A percentile compares a stretch with the other conserved stretches of the same genome.
Conservation (phyloP, 2,113 vertebrate genomes). For the Plectropomus leopardus region DNA sequence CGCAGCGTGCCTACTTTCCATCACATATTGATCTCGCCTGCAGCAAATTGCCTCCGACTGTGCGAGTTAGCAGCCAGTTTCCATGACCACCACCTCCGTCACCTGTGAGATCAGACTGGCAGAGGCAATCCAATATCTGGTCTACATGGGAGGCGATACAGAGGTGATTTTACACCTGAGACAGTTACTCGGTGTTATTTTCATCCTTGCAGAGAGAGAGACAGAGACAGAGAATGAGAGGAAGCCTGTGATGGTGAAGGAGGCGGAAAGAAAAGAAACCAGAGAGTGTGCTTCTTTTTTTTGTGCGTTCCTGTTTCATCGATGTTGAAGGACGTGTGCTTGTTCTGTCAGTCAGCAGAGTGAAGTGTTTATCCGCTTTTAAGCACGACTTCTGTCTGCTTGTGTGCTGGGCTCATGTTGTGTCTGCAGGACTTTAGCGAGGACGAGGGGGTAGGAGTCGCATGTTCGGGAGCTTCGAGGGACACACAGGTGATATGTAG, state of each 20-base stretch:
- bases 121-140: constrained; percentile 57
- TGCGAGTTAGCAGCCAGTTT: constrained; percentile 64
- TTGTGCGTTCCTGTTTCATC: constrained; percentile 61
- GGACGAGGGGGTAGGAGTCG: constrained; percentile 15
- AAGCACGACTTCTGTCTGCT: constrained; percentile 12
- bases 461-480: constrained; percentile 9
- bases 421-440: constrained; percentile 26
- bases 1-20: neutral
- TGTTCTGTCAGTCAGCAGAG: constrained; percentile 59
- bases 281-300: constrained; percentile 66
- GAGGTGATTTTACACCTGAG: constrained; percentile 69
- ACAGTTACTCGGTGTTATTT: constrained; percentile 43
- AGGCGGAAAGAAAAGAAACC: constrained; percentile 47
- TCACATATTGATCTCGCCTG: constrained; percentile 60
- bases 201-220: constrained; percentile 27
- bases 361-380: constrained; percentile 17
- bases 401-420: constrained; percentile 45
- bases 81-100: constrained; percentile 77
- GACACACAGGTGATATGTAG: constrained; percentile 45
- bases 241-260: constrained; percentile 17
- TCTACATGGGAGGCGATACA: constrained; percentile 32
- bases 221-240: constrained; percentile 27
- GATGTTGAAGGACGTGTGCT: constrained; percentile 62
- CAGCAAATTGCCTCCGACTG: constrained; percentile 55
- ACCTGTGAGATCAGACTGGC: constrained; percentile 63